Percentiles rank a stretch among this genome's conserved stretches.
phyloP scores from a whole-genome alignment of 2,113 vertebrate genomes.

The Cyprinodon brontotheroides region DNA sequence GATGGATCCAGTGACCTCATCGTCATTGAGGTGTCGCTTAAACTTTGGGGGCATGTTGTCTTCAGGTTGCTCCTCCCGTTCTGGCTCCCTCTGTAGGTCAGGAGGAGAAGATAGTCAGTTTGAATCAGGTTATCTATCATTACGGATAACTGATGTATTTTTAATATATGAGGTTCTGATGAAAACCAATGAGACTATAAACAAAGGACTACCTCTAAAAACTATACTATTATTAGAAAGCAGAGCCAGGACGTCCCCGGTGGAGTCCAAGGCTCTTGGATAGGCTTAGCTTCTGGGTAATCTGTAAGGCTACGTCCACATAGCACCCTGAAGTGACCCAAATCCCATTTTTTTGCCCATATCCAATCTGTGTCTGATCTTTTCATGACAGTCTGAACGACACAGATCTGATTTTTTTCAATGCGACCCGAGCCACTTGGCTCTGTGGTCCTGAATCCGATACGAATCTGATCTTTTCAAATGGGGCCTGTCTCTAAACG shows the following conservation, averaged over 20 bases:
- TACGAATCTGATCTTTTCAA: too few species aligned
- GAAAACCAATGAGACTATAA: neutral
- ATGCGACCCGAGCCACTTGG: too few species aligned
- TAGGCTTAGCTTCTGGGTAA: neutral
- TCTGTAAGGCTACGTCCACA: neutral
- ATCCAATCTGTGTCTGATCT: too few species aligned
- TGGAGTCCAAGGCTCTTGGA: too few species aligned
- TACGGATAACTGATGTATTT: neutral
- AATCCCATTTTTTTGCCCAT: too few species aligned
- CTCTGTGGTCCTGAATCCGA: too few species aligned
- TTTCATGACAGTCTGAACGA: too few species aligned
- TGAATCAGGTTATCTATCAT: neutral
- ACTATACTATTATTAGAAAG: neutral
- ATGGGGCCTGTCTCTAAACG: too few species aligned
- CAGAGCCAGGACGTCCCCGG: neutral
- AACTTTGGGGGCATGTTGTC: slow-evolving; percentile 96
- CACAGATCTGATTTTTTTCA: too few species aligned
- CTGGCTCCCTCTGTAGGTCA: slow-evolving; percentile 79
- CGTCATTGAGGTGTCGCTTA: slow-evolving; percentile 95
- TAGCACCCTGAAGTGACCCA: too few species aligned
- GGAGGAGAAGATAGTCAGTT: slow-evolving; percentile 13
- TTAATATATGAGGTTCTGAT: neutral
- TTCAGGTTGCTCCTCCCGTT: slow-evolving; percentile 80
- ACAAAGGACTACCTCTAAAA: neutral
- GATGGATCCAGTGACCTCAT: slow-evolving; percentile 95